Evolutionary conservation across 1,140 invertebrate genomes (phyloP), one percentile per base, ranked within the genome.

Genomic region (Conus ventricosus): DNA sequence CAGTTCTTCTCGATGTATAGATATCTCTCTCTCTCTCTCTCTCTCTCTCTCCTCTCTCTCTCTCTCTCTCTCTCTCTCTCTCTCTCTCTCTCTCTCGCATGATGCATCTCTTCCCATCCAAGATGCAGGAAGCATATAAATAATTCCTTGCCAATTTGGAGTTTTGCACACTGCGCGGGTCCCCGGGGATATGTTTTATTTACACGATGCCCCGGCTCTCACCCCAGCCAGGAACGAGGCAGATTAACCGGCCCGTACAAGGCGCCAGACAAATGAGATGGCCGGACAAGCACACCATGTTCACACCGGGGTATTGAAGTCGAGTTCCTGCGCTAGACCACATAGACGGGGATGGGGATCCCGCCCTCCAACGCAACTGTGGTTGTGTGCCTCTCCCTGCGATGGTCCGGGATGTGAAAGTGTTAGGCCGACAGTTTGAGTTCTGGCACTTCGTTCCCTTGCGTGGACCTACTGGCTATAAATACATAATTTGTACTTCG

Each of bases 101-200:
- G 20, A 20, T 71, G 13, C 17, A 7, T n/a, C 67, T 7, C 20
- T 11, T 71, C 23, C 23, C 67, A 71, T 71, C 67, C 23, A 23
- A 71, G 20, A 71, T 71, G 67, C 67, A 23, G 67, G 20, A 23
- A n/a, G 15, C 67, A n/a, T 71, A 20, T 71, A 71, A 71, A 71
- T 71, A 71, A 71, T 71, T 71, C 67, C 13, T 71, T 71, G 23
- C 67, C 67, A 71, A 71, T 71, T 71, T 71, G 67, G 67, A 71
- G 67, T 13, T 71, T 71, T 71, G 67, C 67, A 23, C 67, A 23
- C 11, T 13, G 67, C 20, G 17, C 11, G 67, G 67, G 20, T 71
- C 67, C 67, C 11, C 67, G 67, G 23, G 67, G 20, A 20, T 20
- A 20, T 23, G 67, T 71, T 71, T 71, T 71, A 71, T 71, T 71